Evolutionary conservation across 2,888 invertebrate species (phyloP).

Genomic region (Melanchra persicariae): DNA sequence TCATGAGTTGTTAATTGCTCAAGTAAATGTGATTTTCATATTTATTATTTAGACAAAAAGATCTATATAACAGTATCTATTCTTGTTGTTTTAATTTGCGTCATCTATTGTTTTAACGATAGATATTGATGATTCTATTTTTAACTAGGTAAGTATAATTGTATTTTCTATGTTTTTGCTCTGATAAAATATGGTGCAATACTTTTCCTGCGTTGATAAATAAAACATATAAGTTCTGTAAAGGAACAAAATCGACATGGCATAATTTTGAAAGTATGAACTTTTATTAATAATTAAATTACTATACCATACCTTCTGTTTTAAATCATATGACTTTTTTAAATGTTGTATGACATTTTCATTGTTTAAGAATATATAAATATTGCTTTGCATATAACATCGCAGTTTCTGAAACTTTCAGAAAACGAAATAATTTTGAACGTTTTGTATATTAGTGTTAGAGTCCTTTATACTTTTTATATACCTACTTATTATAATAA

Average conservation of each 20-base stretch:
- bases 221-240: not conserved
- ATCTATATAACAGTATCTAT: constrained; percentile 20
- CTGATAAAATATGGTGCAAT: constrained; percentile 27
- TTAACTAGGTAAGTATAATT: no score
- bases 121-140: not conserved
- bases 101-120: not conserved
- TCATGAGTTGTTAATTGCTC: constrained; percentile 59
- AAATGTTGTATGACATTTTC: constrained; percentile 13
- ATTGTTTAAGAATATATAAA: constrained; percentile 16
- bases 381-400: constrained; percentile 46
- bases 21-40: constrained; percentile 53
- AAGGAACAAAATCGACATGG: not conserved
- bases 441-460: constrained; percentile 67
- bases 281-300: not conserved
- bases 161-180: not conserved
- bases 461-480: constrained; percentile 69
- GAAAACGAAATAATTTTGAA: constrained; percentile 70
- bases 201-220: not conserved
- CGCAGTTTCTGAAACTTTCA: constrained; percentile 63
- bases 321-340: not conserved
- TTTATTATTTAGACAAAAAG: constrained; percentile 36
- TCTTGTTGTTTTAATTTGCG: constrained; percentile 15
- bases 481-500: no score
- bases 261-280: not conserved
- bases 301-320: constrained; percentile 11